Evolutionary conservation across 2,888 invertebrate species (phyloP), one percentile per base, ranked within the genome.

Genomic region (Julus scanicus): DNA sequence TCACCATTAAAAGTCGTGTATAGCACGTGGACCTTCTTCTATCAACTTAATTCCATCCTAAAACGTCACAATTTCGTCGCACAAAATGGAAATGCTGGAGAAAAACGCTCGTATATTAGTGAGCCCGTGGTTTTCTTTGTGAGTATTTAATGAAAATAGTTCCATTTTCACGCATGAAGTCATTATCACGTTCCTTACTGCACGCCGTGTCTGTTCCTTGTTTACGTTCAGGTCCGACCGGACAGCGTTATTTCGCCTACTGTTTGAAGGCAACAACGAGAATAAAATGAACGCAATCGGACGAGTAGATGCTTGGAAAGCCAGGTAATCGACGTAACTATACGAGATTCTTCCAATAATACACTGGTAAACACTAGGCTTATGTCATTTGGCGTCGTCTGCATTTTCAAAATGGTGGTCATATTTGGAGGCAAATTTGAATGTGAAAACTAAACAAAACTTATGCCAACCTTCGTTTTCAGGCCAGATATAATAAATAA

Each of bases 291-390:
- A 11, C 9, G 71, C 71, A 9, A 71, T 71, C 9, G 9, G 71
- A 29, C 71, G 86, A 15, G 1, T 86, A 13, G 86, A 49, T 8
- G 86, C 57, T 1, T 86, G 86, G 86, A 86, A 57, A 49, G 86
- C 86, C 4, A 86, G 86, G 86, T 49, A 85, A 8, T 9, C 13
- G 39, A n/a, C n/a, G 37, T 20, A 84, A 20, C 3, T 37, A 6
- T 29, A 37, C 40, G 17, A 84, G 0, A 29, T 29, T 29, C 17
- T 37, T 37, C 40, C 53, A 44, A 44, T 44, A 44, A 44, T 44
- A 8, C 44, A 44, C 8, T 44, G 44, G 44, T 8, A 44, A 44
- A 44, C 44, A 44, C 44, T 0, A 44, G 44, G 44, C 44, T 8
- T 44, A 44, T 44, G 44, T 5, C 44, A 8, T 8, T 8, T 44